A percentile compares a stretch with the other conserved stretches of the same genome.
Conservation (phyloP, 2,113 vertebrate genomes). For the Mionectes macconnelli region DNA sequence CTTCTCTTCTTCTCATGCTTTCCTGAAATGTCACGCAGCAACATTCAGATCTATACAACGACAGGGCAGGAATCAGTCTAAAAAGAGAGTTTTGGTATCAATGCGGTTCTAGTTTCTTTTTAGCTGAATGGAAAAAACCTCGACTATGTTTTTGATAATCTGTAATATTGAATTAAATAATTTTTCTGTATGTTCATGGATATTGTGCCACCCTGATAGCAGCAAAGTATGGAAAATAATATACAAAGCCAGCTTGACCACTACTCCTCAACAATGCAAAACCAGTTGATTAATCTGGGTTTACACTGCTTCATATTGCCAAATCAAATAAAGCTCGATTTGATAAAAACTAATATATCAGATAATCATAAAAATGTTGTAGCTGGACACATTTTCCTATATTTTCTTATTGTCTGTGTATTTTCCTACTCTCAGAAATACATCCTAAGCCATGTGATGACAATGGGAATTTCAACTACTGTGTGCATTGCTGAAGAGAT, state of each 20-base stretch:
- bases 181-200: neutral
- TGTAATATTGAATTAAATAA: neutral
- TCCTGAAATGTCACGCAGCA: neutral
- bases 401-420: neutral
- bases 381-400: neutral
- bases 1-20: neutral
- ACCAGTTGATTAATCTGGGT: neutral
- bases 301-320: neutral
- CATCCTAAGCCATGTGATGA: neutral
- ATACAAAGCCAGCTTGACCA: neutral
- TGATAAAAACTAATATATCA: neutral
- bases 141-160: neutral
- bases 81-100: neutral
- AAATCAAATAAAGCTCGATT: neutral
- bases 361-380: neutral
- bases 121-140: neutral
- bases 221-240: neutral
- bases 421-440: neutral
- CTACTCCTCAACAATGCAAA: neutral
- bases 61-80: neutral
- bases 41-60: neutral
- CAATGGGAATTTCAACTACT: neutral
- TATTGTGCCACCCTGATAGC: neutral
- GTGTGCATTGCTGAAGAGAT: neutral
- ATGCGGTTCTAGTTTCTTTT: neutral